Conservation (phyloP, 2,113 vertebrate genomes). For the Melierax canorus region DNA sequence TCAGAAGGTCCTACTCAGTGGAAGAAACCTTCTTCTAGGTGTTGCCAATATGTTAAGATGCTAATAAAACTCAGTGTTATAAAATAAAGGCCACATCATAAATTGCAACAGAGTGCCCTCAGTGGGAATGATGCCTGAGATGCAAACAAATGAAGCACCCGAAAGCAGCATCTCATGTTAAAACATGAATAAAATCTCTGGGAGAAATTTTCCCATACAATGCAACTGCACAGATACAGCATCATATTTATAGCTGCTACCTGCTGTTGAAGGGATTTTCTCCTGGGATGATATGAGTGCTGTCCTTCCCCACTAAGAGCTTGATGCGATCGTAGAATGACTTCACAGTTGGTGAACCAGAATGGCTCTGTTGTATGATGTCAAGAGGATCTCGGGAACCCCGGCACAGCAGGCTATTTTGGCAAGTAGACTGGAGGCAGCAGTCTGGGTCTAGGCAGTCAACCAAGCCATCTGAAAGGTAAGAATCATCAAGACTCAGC, state of each 20-base stretch:
- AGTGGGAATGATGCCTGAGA: background rate
- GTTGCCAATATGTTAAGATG: background rate
- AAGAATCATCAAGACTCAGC: conserved; percentile 5
- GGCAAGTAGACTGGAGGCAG: conserved; percentile 94
- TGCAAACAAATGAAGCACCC: background rate
- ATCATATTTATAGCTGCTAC: conserved; percentile 51
- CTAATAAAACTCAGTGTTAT: background rate
- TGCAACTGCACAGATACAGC: background rate
- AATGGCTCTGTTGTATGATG: conserved; percentile 91
- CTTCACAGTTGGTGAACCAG: conserved; percentile 78
- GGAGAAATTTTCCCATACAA: background rate
- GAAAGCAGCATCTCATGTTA: background rate
- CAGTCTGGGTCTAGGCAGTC: conserved; percentile 99
- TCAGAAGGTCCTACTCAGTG: background rate
- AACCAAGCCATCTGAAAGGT: conserved; percentile 89
- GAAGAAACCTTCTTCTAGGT: background rate
- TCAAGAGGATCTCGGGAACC: conserved; percentile 93
- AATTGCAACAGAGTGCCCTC: background rate
- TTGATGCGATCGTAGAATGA: conserved; percentile 97
- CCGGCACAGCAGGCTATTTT: conserved; percentile 92
- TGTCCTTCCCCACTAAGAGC: conserved; percentile 93
- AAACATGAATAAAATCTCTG: background rate
- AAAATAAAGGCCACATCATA: background rate
- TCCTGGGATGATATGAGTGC: conserved; percentile 94
- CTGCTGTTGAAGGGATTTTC: conserved; percentile 97